Evolutionary conservation across 2,888 invertebrate genomes (phyloP), one percentile per base, ranked within the genome.

Genomic region (Drosophila aldrichi): DNA sequence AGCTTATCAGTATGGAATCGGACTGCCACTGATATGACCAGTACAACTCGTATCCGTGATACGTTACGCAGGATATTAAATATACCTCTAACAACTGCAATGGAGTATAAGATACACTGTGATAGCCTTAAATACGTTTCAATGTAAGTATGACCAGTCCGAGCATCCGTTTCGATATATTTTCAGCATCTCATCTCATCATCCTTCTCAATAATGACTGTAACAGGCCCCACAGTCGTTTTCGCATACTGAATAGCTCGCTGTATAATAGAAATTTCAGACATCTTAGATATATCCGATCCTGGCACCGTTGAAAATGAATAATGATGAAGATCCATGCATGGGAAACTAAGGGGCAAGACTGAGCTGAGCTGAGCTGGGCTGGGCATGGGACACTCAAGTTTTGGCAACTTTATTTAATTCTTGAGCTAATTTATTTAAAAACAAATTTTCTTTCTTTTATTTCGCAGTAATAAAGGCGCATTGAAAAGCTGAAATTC

Each of bases 1-100:
- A 96, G 98, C 92, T 95, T 99, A 91, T 98, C 98, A 80, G 96
- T 99, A 89, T 99, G 99, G 99, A 99, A 99, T 94, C 96, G 97
- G 93, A 98, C 97, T 82, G 98, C 99, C 60, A 95, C 96, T 77
- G 98, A 99, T 94, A 95, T 96, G 91, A 95, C 95, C 77, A 97
- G 97, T 79, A 98, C 97, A 86, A 96, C 96, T 79, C 95, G 98
- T 90, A 99, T 99, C 89, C 95, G 98, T 81, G 99, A 99, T 94
- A 98, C 98, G 51, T 94, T 99, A 90, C 96, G 97, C 89, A 95
- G 99, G 92, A 96, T 99, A 91, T 95, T 99, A 91, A 98, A 99
- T 94, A 95, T 99, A 93, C 99, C 99, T 77, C 94, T 96, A 61
- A 96, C 96, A 93, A 97, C 97, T 90, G 95, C 97, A 90, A 96